Conservation (phyloP, 2,113 vertebrate species). For the Sceloporus undulatus region DNA sequence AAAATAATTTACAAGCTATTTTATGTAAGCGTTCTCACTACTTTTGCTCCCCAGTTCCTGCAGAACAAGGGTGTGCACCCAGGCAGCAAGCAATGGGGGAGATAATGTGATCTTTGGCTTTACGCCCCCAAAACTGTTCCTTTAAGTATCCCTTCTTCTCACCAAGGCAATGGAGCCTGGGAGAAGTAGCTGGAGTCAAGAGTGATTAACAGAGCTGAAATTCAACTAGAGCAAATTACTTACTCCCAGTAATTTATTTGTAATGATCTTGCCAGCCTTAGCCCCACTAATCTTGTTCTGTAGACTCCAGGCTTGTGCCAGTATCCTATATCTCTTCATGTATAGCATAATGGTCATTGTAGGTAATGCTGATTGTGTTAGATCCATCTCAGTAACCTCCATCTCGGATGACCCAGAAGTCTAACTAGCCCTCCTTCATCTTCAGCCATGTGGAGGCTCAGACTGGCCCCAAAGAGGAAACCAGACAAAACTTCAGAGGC, state of each 20-base stretch:
- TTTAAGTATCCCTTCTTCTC: background rate
- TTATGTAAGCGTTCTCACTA: no score
- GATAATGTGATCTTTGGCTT: background rate
- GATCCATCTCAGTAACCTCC: background rate
- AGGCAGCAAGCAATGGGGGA: background rate
- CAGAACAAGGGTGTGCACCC: no score
- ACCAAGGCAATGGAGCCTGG: background rate
- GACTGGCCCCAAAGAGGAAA: background rate
- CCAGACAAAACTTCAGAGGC: background rate
- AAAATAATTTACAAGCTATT: no score
- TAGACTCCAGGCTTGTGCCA: background rate
- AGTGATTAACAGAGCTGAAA: background rate
- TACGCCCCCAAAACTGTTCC: background rate
- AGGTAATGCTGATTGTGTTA: background rate
- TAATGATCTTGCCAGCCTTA: background rate
- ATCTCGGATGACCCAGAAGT: no score
- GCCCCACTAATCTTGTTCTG: background rate
- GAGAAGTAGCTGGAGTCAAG: background rate
- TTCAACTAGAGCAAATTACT: background rate
- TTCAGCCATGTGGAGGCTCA: background rate
- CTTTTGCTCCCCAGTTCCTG: no score
- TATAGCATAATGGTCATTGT: background rate
- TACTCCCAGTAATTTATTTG: background rate
- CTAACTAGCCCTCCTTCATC: background rate
- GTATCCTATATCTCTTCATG: background rate